Percentiles rank a stretch among this genome's conserved stretches.
Evolutionary conservation across 2,113 vertebrate species (phyloP).

Genomic region (Dasypus novemcinctus): DNA sequence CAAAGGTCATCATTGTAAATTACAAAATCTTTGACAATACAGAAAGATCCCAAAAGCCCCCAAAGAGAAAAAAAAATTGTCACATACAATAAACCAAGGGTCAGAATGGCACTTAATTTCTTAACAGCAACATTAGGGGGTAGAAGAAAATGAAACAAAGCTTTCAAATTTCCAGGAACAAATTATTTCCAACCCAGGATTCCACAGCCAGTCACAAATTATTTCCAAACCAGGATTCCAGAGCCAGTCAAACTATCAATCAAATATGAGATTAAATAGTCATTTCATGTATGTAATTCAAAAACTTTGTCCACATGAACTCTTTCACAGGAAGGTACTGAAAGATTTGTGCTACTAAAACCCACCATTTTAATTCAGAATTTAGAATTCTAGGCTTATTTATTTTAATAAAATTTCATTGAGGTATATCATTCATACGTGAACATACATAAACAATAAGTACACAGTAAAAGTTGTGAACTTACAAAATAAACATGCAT

Average conservation of each 20-base stretch:
- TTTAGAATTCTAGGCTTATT: background rate
- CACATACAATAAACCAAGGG: background rate
- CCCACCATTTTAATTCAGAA: background rate
- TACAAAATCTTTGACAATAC: background rate
- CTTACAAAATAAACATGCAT: too few species aligned
- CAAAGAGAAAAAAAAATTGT: background rate
- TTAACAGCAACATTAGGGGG: background rate
- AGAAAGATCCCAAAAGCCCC: background rate
- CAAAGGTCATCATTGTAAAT: background rate
- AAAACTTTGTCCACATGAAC: background rate
- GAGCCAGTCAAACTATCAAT: background rate
- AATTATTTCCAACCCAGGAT: background rate
- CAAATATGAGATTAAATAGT: background rate
- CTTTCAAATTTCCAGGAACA: background rate
- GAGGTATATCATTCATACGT: too few species aligned
- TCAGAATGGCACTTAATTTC: background rate
- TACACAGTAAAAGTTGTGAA: too few species aligned
- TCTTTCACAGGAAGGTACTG: background rate
- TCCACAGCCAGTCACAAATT: background rate
- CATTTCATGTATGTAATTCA: background rate
- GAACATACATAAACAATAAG: too few species aligned
- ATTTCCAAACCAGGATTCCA: background rate
- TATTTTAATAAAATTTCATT: too few species aligned
- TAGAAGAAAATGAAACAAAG: background rate
- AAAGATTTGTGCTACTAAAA: background rate